Evolutionary conservation across 1,140 invertebrate species (phyloP).

Genomic region (Drosophila tropicalis): DNA sequence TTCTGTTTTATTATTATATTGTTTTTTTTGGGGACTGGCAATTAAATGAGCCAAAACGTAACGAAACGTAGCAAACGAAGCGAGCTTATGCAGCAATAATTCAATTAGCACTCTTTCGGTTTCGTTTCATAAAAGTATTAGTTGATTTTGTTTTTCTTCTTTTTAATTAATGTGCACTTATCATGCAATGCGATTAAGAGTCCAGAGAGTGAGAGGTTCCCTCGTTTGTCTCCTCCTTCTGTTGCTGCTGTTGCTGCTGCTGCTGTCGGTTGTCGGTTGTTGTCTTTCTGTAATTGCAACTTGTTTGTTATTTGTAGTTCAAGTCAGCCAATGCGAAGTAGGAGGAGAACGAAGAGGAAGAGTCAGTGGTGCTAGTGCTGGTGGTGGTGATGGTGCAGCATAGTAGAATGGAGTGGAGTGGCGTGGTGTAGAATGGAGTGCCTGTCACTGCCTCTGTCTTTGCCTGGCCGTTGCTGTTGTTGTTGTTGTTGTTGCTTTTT

Average conservation of each 20-base stretch:
- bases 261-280: constrained; percentile 22
- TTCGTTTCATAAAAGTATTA: constrained; percentile 81
- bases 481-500: constrained; percentile 59
- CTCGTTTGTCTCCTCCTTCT: constrained; percentile 6
- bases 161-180: constrained; percentile 81
- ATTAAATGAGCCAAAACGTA: constrained; percentile 62
- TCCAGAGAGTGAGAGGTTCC: constrained; percentile 37
- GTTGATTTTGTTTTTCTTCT: constrained; percentile 60
- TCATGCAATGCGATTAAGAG: constrained; percentile 79
- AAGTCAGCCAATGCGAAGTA: constrained; percentile 43
- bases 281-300: constrained; percentile 66
- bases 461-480: constrained; percentile 27
- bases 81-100: constrained; percentile 70
- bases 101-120: constrained; percentile 77
- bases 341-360: background rate
- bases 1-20: too few species aligned
- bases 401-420: background rate
- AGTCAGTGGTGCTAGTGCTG: background rate
- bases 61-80: constrained; percentile 56
- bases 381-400: too few species aligned
- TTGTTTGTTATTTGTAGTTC: constrained; percentile 78
- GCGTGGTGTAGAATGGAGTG: constrained; percentile 2
- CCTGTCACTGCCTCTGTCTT: constrained; percentile 48
- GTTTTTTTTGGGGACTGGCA: constrained; percentile 29
- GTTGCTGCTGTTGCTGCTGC: background rate